A percentile compares a stretch with the other conserved stretches of the same genome.
phyloP scores from a whole-genome alignment of 2,797 vertebrate species.

The Thripadectes ignobilis region DNA sequence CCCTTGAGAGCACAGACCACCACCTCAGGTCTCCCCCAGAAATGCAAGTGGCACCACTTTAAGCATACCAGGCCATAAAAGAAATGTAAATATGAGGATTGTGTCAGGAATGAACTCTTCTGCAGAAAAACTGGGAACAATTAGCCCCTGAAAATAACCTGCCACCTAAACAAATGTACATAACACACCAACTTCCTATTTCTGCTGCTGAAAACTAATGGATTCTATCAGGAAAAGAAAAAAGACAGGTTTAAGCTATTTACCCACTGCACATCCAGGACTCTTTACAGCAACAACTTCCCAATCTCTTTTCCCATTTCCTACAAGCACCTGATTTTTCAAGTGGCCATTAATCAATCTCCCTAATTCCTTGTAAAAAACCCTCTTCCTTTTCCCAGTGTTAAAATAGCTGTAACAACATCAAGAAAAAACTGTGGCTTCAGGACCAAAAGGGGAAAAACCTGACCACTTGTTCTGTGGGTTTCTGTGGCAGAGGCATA shows the following conservation, averaged over 20 bases:
- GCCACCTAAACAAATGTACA: neutral
- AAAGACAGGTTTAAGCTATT: neutral
- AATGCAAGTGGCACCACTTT: neutral
- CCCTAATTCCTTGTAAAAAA: neutral
- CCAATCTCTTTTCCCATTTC: no score
- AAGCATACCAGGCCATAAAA: neutral
- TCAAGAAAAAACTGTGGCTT: rapidly evolving
- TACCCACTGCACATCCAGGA: neutral
- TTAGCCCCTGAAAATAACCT: neutral
- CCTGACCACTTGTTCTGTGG: neutral
- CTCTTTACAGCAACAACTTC: neutral
- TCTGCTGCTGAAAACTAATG: neutral
- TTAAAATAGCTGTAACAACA: neutral
- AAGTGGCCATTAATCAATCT: no score
- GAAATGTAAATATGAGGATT: neutral
- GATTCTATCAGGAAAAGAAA: neutral
- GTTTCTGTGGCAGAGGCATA: neutral
- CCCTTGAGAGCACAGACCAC: neutral
- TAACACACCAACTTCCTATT: neutral
- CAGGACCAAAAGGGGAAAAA: neutral
- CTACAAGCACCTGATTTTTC: no score
- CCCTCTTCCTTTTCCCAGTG: neutral
- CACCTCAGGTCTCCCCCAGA: neutral
- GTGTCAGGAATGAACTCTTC: neutral
- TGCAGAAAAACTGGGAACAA: neutral